phyloP scores from a whole-genome alignment of 2,888 invertebrate genomes.

The Spilarctia lutea region DNA sequence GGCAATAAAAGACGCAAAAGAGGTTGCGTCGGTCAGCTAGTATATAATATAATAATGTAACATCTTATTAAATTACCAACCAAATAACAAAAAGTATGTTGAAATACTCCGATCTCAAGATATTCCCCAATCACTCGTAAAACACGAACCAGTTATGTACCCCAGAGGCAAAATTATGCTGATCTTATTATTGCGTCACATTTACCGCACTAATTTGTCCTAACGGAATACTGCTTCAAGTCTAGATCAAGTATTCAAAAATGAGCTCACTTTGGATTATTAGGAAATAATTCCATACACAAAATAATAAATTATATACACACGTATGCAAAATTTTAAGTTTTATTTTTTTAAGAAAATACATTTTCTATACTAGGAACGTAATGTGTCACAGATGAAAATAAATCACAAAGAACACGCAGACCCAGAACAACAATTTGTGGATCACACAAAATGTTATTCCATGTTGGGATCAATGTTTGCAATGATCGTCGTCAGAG shows the following conservation, averaged over 20 bases:
- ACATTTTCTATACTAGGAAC: no score
- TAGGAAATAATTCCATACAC: no score
- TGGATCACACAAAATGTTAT: no score
- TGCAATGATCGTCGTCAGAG: no score
- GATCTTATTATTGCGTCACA: constrained; percentile 12
- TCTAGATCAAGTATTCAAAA: neutral
- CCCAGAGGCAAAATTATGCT: constrained; percentile 13
- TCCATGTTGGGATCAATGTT: no score
- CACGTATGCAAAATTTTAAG: no score
- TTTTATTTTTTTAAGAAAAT: no score
- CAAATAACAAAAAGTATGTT: neutral
- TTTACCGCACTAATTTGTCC: constrained; percentile 24
- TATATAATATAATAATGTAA: neutral
- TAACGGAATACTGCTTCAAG: constrained; percentile 8
- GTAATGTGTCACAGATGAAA: no score
- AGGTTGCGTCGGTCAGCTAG: no score
- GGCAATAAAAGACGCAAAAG: no score
- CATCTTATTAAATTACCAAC: neutral
- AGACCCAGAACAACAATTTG: no score
- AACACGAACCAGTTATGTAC: neutral
- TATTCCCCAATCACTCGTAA: constrained; percentile 8
- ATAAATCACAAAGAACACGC: no score
- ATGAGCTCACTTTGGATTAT: neutral
- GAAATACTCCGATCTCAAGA: neutral
- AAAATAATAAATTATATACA: neutral